phyloP scores from a whole-genome alignment of 2,888 invertebrate species.

The Diaprepes abbreviatus region DNA sequence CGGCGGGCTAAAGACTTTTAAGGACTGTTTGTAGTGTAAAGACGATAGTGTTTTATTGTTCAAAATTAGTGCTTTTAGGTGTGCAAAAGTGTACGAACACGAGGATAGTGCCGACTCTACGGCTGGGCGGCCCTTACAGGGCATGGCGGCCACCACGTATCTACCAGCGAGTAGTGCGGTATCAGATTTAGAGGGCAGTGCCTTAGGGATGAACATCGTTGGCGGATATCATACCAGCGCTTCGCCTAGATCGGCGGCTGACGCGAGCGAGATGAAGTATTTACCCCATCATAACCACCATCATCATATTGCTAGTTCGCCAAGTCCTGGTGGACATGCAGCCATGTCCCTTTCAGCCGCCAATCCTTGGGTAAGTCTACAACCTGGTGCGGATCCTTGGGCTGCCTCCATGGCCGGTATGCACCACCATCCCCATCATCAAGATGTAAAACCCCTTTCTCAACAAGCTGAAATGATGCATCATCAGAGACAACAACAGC shows the following conservation, averaged over 20 bases:
- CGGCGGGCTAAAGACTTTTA: slow-evolving; percentile 46
- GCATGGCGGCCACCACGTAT: slow-evolving; percentile 97
- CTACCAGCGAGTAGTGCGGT: slow-evolving; percentile 83
- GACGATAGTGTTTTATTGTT: slow-evolving; percentile 26
- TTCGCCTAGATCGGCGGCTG: slow-evolving; percentile 88
- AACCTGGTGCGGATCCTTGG: slow-evolving; percentile 83
- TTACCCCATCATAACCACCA: slow-evolving; percentile 90
- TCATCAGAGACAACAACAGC: slow-evolving; percentile 68
- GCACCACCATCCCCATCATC: slow-evolving; percentile 81
- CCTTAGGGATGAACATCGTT: slow-evolving; percentile 80
- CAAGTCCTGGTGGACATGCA: slow-evolving; percentile 76
- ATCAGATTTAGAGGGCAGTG: slow-evolving; percentile 77
- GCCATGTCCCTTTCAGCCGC: slow-evolving; percentile 70
- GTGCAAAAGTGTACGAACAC: slow-evolving; percentile 64
- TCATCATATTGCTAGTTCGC: slow-evolving; percentile 78
- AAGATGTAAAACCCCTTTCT: slow-evolving; percentile 85
- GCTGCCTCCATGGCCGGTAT: slow-evolving; percentile 77
- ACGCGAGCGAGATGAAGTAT: slow-evolving; percentile 96
- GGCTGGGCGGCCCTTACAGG: slow-evolving; percentile 74
- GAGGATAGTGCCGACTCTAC: slow-evolving; percentile 65
- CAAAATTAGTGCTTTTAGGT: slow-evolving; percentile 31
- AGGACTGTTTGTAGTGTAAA: slow-evolving; percentile 36
- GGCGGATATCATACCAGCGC: slow-evolving; percentile 85
- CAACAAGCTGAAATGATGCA: slow-evolving; percentile 71
- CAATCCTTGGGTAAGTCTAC: slow-evolving; percentile 88